Conservation (phyloP, 1,140 invertebrate genomes). For the Drosophila pandora region DNA sequence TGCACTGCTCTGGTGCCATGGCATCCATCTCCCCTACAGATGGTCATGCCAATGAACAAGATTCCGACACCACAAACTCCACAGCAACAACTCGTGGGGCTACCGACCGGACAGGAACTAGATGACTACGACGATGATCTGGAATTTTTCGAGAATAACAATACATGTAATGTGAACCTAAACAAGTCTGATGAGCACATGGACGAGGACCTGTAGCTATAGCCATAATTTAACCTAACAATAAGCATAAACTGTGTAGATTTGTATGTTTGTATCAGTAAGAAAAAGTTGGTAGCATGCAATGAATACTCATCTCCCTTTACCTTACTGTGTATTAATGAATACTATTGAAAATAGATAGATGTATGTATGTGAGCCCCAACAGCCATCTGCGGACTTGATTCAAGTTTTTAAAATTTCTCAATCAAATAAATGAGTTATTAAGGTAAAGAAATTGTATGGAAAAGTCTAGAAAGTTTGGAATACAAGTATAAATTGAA, state of each 20-base stretch:
- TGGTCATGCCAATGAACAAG: slow-evolving; percentile 84
- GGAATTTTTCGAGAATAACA: slow-evolving; percentile 77
- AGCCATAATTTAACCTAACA: slow-evolving; percentile 15
- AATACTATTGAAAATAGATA: slow-evolving; percentile 42
- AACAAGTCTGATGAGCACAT: slow-evolving; percentile 81
- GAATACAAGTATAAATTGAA: not conserved
- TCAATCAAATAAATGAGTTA: not conserved
- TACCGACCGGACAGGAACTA: slow-evolving; percentile 37
- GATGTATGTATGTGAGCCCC: slow-evolving; percentile 36
- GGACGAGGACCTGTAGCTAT: slow-evolving; percentile 77
- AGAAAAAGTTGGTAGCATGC: slow-evolving; percentile 30
- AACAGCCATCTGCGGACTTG: not conserved
- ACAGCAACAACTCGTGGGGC: not conserved
- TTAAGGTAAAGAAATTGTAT: not conserved
- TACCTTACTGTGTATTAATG: slow-evolving; percentile 41
- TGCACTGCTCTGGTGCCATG: slow-evolving; percentile 91
- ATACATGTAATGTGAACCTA: slow-evolving; percentile 79
- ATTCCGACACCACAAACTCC: not conserved
- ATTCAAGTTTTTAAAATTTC: not conserved
- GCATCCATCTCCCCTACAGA: slow-evolving; percentile 88
- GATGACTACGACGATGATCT: slow-evolving; percentile 77
- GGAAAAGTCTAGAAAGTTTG: not conserved
- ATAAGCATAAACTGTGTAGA: slow-evolving; percentile 30
- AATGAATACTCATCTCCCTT: slow-evolving; percentile 36
- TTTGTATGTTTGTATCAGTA: slow-evolving; percentile 34